Conservation (phyloP, 1,140 invertebrate genomes). For the Epicauta chinensis region DNA sequence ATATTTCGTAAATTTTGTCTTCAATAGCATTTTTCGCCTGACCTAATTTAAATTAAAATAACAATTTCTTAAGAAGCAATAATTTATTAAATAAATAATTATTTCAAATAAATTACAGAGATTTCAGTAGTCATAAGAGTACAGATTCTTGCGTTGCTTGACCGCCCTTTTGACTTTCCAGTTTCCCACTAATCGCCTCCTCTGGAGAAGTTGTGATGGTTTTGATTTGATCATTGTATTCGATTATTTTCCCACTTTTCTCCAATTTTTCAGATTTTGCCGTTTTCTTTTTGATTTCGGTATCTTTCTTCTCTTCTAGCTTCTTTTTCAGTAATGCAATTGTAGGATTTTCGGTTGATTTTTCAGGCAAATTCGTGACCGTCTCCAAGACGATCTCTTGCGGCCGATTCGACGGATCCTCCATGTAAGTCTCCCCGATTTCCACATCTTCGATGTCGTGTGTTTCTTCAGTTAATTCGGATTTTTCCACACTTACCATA, state of each 20-base stretch:
- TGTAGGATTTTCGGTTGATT: slow-evolving; percentile 6
- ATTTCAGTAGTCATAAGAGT: no score
- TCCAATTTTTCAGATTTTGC: not conserved
- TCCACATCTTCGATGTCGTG: slow-evolving; percentile 11
- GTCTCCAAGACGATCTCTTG: slow-evolving; percentile 9
- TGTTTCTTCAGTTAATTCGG: slow-evolving; percentile 9
- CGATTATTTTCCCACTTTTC: not conserved
- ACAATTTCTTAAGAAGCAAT: no score
- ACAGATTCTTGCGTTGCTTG: no score
- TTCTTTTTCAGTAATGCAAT: slow-evolving; percentile 7
- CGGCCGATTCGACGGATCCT: not conserved
- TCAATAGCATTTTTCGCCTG: no score
- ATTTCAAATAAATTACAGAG: no score
- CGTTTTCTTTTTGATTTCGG: not conserved
- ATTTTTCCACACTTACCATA: slow-evolving; percentile 5
- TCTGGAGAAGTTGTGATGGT: no score
- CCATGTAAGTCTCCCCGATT: slow-evolving; percentile 9
- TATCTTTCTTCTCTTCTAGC: not conserved
- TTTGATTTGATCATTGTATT: no score
- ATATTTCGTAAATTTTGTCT: no score
- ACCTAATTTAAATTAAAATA: no score
- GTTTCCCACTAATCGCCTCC: not conserved
- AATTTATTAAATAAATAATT: no score
- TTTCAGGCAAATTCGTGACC: not conserved
- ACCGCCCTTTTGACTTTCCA: not conserved